Percentiles rank a stretch among this genome's conserved stretches.
Conservation (phyloP, 2,113 vertebrate species). For the Calyptomena viridis region DNA sequence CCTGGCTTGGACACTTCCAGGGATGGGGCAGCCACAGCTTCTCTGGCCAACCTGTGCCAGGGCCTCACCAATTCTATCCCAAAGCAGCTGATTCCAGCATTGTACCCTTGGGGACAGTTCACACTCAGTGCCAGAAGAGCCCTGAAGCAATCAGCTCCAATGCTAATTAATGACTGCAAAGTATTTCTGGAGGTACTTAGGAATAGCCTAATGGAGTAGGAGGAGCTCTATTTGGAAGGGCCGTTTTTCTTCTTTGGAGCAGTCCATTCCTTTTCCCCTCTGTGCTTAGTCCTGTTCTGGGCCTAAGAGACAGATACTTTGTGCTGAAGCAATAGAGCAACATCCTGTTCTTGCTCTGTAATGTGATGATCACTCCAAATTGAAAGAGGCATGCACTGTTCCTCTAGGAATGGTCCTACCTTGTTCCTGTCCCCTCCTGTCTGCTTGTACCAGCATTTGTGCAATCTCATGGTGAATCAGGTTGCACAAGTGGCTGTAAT, state of each 20-base stretch:
- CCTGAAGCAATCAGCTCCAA: not conserved
- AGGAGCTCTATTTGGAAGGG: not conserved
- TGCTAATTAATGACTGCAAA: not conserved
- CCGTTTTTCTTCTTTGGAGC: not conserved
- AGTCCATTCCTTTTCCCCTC: not conserved
- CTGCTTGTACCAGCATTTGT: not conserved
- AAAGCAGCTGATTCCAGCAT: not conserved
- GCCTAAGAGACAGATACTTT: not conserved
- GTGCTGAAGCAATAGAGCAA: not conserved
- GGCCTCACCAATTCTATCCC: not conserved
- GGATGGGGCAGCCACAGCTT: not conserved
- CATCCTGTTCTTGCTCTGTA: not conserved
- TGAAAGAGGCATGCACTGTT: not conserved
- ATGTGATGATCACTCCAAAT: not conserved
- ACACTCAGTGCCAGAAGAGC: not conserved
- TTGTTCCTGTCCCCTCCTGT: not conserved
- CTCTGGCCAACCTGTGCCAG: not conserved
- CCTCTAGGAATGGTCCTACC: not conserved
- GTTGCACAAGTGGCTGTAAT: not conserved
- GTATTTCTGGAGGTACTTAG: not conserved
- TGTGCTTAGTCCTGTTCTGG: not conserved
- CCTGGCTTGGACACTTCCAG: rapidly evolving
- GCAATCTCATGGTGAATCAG: not conserved
- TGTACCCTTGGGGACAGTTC: not conserved
- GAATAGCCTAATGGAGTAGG: not conserved